These are phyloP conservation scores for Psettodes erumei DNA, from an alignment of 2,113 vertebrate species.

Conservation along the genomic window DNA sequence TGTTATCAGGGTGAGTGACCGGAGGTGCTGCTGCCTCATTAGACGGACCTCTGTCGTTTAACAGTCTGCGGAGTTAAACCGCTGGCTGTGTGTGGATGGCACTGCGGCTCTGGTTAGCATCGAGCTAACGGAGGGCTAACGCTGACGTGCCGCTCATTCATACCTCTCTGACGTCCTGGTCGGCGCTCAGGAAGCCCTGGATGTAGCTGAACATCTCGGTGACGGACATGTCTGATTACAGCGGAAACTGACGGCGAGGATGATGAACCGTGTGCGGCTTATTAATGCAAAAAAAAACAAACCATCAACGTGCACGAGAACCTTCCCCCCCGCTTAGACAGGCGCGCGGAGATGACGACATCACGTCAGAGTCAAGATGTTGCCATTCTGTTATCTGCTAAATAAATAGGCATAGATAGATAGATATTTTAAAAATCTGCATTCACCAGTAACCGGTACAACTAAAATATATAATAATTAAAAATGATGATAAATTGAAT, in stretches of 20 bases:
- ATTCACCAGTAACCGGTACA: no score
- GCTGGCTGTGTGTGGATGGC: not conserved
- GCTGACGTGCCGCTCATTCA: not conserved
- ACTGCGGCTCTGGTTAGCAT: conserved; percentile 19
- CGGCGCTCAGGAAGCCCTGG: conserved; percentile 90
- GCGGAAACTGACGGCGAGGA: not conserved
- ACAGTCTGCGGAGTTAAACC: accelerated
- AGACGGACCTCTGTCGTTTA: not conserved
- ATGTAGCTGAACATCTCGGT: conserved; percentile 93
- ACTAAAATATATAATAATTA: no score
- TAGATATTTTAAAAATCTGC: no score
- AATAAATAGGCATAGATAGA: not conserved
- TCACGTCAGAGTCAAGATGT: accelerated
- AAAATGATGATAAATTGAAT: no score
- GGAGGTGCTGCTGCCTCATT: no score
- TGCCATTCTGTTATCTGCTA: no score
- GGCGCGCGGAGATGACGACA: conserved; percentile 52
- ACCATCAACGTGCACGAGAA: conserved; percentile 63
- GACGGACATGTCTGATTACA: conserved; percentile 87
- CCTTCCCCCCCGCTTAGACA: not conserved
- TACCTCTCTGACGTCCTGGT: conserved; percentile 96
- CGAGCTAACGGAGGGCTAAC: conserved; percentile 8
- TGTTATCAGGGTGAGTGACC: not conserved
- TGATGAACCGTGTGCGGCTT: not conserved
- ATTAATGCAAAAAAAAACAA: conserved; percentile 20